Evolutionary conservation across 2,113 vertebrate species (phyloP).

Genomic region (Suricata suricatta): DNA sequence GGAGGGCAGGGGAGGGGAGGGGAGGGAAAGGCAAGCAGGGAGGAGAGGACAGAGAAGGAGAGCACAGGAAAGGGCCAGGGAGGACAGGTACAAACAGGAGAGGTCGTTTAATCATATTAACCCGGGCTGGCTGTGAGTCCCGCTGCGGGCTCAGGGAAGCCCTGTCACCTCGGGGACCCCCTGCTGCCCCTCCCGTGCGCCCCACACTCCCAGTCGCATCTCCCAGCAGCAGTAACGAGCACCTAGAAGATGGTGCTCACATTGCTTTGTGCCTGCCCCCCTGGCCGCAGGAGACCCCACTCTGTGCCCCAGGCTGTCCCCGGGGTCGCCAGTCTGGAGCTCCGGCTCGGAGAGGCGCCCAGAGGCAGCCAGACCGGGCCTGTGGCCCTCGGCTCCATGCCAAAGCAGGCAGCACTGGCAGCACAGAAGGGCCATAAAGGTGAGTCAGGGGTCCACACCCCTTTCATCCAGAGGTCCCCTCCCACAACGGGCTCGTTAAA

Average conservation of each 20-base stretch:
- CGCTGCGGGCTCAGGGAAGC: neutral
- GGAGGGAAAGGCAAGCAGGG: neutral
- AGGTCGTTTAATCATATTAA: too few relatives aligned
- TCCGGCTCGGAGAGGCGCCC: neutral
- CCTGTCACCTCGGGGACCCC: neutral
- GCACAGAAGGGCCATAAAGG: neutral
- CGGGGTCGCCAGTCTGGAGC: neutral
- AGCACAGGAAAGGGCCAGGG: too few relatives aligned
- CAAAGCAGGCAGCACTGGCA: neutral
- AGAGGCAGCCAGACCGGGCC: neutral
- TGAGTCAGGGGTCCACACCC: neutral
- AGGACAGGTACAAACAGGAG: neutral
- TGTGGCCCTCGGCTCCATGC: rapidly evolving
- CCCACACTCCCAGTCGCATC: too few relatives aligned
- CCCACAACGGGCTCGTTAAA: neutral
- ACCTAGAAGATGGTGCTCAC: too few relatives aligned
- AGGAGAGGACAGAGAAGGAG: too few relatives aligned
- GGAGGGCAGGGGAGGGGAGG: rapidly evolving
- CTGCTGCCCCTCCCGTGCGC: neutral
- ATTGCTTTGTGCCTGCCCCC: neutral
- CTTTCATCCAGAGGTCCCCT: neutral
- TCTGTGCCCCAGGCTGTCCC: too few relatives aligned
- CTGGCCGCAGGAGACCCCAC: rapidly evolving
- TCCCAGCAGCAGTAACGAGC: too few relatives aligned
- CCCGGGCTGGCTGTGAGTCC: neutral